Evolutionary conservation across 2,797 vertebrate genomes (phyloP).

Genomic region (Tamandua tetradactyla): DNA sequence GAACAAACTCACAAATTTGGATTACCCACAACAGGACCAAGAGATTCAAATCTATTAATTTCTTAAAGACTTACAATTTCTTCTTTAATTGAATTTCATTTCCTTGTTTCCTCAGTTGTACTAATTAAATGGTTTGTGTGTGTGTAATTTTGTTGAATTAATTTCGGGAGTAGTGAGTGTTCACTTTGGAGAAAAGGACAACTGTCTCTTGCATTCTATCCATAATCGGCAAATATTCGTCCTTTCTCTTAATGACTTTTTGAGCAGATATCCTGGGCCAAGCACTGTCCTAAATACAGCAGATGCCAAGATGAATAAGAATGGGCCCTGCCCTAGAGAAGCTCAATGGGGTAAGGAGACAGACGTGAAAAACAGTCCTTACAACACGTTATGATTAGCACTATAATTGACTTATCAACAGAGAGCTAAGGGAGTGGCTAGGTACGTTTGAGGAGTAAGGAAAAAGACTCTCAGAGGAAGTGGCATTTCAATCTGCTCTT

Average conservation of each 20-base stretch:
- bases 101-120: constrained; percentile 74
- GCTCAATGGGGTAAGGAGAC: not conserved
- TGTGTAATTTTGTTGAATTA: constrained; percentile 43
- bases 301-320: constrained; percentile 35
- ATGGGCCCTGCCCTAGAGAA: not conserved
- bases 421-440: not conserved
- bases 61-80: not conserved
- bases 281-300: not conserved
- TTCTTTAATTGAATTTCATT: constrained; percentile 74
- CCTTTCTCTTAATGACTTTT: not conserved
- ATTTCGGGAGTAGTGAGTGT: not conserved
- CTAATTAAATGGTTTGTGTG: constrained; percentile 74
- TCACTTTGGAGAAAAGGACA: not conserved
- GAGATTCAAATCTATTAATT: not conserved
- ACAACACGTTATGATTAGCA: not conserved
- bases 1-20: constrained; percentile 43
- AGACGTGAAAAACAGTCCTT: constrained; percentile 19
- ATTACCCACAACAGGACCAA: not conserved
- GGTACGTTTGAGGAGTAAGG: not conserved
- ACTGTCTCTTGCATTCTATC: not conserved
- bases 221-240: not conserved
- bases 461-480: not conserved
- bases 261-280: not conserved
- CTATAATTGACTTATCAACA: not conserved
- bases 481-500: not conserved